Conservation (phyloP, 1,140 invertebrate genomes). For the Armadillidium nasatum region DNA sequence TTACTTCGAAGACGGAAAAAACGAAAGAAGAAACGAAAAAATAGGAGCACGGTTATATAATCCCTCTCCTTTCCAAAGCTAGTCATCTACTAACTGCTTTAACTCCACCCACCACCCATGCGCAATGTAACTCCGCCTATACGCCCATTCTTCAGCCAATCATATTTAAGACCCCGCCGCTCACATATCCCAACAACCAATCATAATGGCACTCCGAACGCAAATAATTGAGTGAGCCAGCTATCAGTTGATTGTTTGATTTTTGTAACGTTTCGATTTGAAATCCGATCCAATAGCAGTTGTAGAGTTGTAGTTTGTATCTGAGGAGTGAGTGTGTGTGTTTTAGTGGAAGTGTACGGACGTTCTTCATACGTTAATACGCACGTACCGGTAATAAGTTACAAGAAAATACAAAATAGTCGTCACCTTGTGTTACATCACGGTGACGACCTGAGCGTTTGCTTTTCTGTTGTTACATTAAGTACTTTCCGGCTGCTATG, state of each 20-base stretch:
- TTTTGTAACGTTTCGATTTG: constrained; percentile 46
- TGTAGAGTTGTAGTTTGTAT: constrained; percentile 46
- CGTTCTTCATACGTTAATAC: constrained; percentile 27
- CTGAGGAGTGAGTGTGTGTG: constrained; percentile 45
- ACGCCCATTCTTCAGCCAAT: neutral
- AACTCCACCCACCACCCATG: constrained; percentile 1
- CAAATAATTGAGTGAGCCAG: constrained; percentile 46
- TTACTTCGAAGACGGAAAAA: neutral
- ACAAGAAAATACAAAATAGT: neutral
- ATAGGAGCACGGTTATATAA: neutral
- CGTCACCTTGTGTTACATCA: neutral
- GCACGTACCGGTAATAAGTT: neutral
- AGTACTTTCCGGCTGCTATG: constrained; percentile 31
- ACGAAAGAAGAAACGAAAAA: neutral
- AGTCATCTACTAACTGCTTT: constrained; percentile 4
- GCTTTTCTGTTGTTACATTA: neutral
- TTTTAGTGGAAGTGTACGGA: constrained; percentile 44
- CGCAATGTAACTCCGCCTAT: neutral
- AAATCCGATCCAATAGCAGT: constrained; percentile 46
- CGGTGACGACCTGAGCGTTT: constrained; percentile 2
- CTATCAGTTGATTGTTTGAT: constrained; percentile 46
- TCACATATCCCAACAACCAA: constrained; percentile 42
- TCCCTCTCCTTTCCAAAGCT: neutral
- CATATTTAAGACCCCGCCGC: constrained; percentile 6
- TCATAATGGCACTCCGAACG: constrained; percentile 46